phyloP scores from a whole-genome alignment of 2,888 invertebrate species.

The Ryuthela nishihirai region DNA sequence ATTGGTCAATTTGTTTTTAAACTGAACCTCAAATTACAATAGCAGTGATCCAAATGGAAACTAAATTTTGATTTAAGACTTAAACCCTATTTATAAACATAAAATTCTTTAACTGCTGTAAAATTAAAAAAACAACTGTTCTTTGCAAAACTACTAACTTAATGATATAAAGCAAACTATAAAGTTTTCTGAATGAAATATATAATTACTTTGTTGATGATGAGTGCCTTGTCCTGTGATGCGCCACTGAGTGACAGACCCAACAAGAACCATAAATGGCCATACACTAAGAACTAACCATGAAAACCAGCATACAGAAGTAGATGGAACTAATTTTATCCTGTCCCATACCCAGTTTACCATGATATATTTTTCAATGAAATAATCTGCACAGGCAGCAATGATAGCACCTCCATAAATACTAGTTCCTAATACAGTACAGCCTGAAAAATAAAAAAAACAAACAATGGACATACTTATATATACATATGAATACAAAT shows the following conservation, averaged over 20 bases:
- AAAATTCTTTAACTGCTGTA: not conserved
- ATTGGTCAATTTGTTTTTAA: no score
- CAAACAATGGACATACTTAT: not conserved
- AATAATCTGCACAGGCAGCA: constrained; percentile 67
- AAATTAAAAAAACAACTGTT: not conserved
- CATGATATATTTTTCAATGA: constrained; percentile 67
- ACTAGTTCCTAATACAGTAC: constrained; percentile 67
- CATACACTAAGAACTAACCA: constrained; percentile 70
- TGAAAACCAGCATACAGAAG: constrained; percentile 65
- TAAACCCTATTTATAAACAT: no score
- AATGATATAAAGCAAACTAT: not conserved
- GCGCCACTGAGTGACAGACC: constrained; percentile 64
- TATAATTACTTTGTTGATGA: constrained; percentile 51
- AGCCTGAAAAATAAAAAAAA: constrained; percentile 14
- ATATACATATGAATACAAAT: no score
- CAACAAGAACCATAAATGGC: constrained; percentile 66
- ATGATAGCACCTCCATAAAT: constrained; percentile 72
- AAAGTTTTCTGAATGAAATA: not conserved
- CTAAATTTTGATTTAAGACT: no score
- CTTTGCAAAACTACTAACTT: no score
- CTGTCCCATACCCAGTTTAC: constrained; percentile 66
- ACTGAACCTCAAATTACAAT: no score
- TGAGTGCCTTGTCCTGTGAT: constrained; percentile 62
- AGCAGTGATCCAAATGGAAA: no score
- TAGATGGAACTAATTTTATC: constrained; percentile 54